Evolutionary conservation across 1,140 invertebrate species (phyloP).

Genomic region (Drosophila arawakana): DNA sequence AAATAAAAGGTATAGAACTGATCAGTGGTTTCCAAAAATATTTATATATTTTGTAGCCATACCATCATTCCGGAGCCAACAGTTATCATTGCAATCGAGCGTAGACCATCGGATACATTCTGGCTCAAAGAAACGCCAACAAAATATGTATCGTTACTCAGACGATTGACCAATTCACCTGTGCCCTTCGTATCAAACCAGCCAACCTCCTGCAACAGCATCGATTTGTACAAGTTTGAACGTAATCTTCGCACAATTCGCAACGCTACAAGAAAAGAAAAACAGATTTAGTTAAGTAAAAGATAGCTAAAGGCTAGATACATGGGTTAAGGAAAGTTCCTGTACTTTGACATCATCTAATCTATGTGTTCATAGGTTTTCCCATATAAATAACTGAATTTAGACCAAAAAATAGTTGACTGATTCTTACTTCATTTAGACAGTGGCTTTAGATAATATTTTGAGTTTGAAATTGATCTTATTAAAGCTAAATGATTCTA

Average conservation of each 20-base stretch:
- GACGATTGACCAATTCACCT: conserved; percentile 97
- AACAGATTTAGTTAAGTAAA: background rate
- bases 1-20: conserved; percentile 5
- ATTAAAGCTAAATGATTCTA: no score
- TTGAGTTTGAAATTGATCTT: no score
- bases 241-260: conserved; percentile 94
- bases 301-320: background rate
- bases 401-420: no score
- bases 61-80: conserved; percentile 98
- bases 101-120: conserved; percentile 97
- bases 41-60: conserved; percentile 15
- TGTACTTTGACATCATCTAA: no score
- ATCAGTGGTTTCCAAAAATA: background rate
- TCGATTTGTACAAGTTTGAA: conserved; percentile 92
- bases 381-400: no score
- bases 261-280: conserved; percentile 51
- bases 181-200: conserved; percentile 98
- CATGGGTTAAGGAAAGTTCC: no score
- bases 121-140: conserved; percentile 96
- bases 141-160: conserved; percentile 95
- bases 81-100: conserved; percentile 93
- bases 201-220: conserved; percentile 95
- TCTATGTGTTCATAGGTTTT: no score
- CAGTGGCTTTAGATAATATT: no score
- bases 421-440: no score